Conservation (phyloP, 2,888 invertebrate genomes). For the Pilophorus perplexus region DNA sequence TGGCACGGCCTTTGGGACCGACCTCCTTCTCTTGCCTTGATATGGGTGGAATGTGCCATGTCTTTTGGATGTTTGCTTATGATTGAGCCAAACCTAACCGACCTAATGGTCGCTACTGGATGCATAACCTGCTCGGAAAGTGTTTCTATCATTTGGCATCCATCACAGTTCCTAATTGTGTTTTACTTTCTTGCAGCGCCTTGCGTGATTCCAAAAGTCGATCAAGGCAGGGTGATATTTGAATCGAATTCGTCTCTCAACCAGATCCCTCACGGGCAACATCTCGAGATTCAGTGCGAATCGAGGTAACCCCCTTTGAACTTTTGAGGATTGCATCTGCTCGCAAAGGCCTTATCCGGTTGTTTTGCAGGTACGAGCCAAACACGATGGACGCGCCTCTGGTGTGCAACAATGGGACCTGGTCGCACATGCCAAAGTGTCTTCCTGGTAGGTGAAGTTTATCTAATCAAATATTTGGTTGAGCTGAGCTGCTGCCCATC, state of each 20-base stretch:
- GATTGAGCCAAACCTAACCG: no score
- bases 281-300: constrained; percentile 75
- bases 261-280: constrained; percentile 67
- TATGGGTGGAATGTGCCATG: no score
- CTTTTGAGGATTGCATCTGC: no score
- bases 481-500: no score
- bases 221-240: constrained; percentile 69
- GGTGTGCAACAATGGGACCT: constrained; percentile 90
- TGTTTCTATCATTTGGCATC: no score
- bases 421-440: constrained; percentile 84
- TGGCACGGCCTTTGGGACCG: no score
- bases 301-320: constrained; percentile 51
- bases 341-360: no score
- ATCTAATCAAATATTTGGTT: not conserved
- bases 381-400: constrained; percentile 70
- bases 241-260: constrained; percentile 53
- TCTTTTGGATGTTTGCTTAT: no score
- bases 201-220: constrained; percentile 86
- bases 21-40: no score
- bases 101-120: no score
- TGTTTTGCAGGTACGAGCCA: constrained; percentile 71
- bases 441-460: constrained; percentile 63
- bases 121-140: no score
- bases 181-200: constrained; percentile 80
- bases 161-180: no score